A percentile compares a stretch with the other conserved stretches of the same genome.
These are phyloP conservation scores for Eueides isabella DNA, from an alignment of 1,140 invertebrate species.

Conservation along the genomic window DNA sequence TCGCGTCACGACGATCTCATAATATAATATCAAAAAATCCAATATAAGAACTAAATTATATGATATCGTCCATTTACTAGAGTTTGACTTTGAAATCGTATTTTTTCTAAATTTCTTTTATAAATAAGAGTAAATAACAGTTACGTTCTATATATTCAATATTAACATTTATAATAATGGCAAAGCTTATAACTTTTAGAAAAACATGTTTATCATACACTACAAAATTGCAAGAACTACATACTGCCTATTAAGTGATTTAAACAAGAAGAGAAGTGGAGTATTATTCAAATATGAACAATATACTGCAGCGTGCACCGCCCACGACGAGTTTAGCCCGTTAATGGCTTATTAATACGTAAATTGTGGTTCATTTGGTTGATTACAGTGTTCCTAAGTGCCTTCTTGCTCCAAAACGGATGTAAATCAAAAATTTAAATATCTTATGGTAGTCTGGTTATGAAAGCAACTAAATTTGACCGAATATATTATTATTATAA, in stretches of 20 bases:
- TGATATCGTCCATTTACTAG: too few species aligned
- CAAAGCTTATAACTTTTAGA: background rate
- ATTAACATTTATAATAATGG: too few species aligned
- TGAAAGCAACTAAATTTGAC: background rate
- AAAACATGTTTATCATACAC: background rate
- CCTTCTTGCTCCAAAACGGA: slow-evolving; percentile 9
- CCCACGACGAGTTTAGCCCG: slow-evolving; percentile 31
- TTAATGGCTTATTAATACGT: slow-evolving; percentile 40
- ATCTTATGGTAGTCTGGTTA: background rate
- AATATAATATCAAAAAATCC: too few species aligned
- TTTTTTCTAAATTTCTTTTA: too few species aligned
- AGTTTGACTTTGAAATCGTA: too few species aligned
- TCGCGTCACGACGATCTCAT: too few species aligned
- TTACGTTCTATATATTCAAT: too few species aligned
- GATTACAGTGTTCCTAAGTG: slow-evolving; percentile 24
- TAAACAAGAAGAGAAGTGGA: slow-evolving; percentile 30
- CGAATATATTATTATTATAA: background rate
- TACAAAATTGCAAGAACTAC: background rate
- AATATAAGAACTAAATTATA: too few species aligned
- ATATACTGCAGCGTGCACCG: slow-evolving; percentile 42
- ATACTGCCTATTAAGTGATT: background rate
- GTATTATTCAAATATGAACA: slow-evolving; percentile 49
- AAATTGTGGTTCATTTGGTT: slow-evolving; percentile 24
- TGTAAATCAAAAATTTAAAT: slow-evolving; percentile 9
- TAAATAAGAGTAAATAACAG: too few species aligned